Base-by-base conservation (phyloP, 2,113 vertebrate genomes). In the Rhagologus leucostigma region DNA sequence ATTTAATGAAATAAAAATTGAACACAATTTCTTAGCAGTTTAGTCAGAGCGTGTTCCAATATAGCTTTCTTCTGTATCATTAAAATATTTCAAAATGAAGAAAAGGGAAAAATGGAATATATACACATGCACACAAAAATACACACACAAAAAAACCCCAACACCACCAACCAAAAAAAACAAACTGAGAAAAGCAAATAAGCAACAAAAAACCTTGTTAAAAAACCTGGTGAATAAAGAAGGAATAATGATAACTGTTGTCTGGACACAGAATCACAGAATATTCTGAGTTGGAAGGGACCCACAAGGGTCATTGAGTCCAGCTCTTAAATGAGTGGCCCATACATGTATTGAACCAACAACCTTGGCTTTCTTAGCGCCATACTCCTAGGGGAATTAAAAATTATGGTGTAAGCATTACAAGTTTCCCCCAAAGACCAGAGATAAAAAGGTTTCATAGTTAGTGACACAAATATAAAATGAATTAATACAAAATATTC, bases 121-220 rank as follows among this genome's bases (percentile, higher is more conserved):
- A 19, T 3, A 24, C 1, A 49, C 11, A 18, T 8, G 16, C 16
- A 11, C 11, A 19, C 8, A 59, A 3, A 44, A 10, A 30, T 3
- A 53, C 9, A 44, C 12, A 37, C 5, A 33, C 2, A 37, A 7
- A 41, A 50, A 52, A 33, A 13, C 6, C 22, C 7, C 22, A 15
- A 60, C 52, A 33, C 2, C 18, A 69, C 10, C 9, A 39, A 69
- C 3, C 9, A 29, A 60, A 60, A 68, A 53, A 60, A 21, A 33
- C 4, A 59, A 30, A 11, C 15, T 7, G 16, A 6, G 10, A 29
- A 91, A 83, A 50, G 10, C 3, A 15, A 35, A 39, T 13, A 44
- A 71, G 21, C 19, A 44, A 30, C 19, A 32, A 53, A 42, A 33
- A 33, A 71, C 0, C 2, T 18, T 41, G 6, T 11, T 19, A 8